phyloP scores from a whole-genome alignment of 2,113 vertebrate genomes.

The Scalopus aquaticus region DNA sequence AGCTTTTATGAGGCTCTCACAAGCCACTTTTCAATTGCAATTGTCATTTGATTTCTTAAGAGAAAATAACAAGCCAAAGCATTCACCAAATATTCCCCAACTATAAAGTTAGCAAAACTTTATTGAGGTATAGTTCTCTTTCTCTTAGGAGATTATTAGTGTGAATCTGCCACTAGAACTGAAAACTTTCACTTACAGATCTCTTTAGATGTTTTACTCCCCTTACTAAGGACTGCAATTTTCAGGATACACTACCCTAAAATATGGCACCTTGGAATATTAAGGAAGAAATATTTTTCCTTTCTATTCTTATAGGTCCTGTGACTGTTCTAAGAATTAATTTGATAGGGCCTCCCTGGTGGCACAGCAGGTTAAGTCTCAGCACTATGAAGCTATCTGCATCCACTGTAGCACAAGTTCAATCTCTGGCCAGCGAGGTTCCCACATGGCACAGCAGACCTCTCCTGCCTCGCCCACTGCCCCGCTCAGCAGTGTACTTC shows the following conservation, averaged over 20 bases:
- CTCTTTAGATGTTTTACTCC: neutral
- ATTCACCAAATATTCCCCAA: neutral
- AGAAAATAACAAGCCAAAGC: neutral
- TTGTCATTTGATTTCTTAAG: neutral
- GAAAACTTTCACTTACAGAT: neutral
- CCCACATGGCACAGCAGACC: too few relatives aligned
- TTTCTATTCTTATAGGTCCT: neutral
- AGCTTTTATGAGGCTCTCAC: neutral
- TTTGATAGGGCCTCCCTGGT: too few relatives aligned
- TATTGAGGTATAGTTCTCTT: neutral
- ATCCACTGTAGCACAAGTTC: too few relatives aligned
- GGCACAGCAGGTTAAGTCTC: too few relatives aligned
- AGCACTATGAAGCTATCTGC: too few relatives aligned
- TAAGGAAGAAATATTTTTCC: neutral
- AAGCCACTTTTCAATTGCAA: neutral
- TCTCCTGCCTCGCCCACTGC: too few relatives aligned
- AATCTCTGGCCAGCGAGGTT: too few relatives aligned
- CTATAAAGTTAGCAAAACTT: neutral
- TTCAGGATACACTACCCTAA: neutral
- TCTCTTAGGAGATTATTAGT: neutral
- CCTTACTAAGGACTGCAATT: neutral
- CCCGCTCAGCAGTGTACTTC: too few relatives aligned
- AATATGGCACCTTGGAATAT: neutral
- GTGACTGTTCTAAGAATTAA: neutral
- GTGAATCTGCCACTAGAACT: neutral